Percentiles rank a stretch among this genome's conserved stretches.
Evolutionary conservation across 1,140 invertebrate genomes (phyloP).

Genomic region (Mycetomoellerius zeteki): DNA sequence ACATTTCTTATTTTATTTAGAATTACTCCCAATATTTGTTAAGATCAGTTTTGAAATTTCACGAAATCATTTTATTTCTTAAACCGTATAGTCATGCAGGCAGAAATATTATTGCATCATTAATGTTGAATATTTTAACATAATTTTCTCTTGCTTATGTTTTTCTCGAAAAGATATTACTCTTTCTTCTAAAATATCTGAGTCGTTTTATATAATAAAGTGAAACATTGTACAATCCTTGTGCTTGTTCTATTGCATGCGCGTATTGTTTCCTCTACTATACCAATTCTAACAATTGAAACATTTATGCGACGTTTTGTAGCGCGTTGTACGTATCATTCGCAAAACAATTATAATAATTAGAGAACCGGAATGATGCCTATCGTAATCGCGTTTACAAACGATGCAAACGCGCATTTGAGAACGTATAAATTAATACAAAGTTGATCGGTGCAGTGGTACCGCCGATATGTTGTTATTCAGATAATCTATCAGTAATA

Average conservation of each 20-base stretch:
- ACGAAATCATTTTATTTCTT: neutral
- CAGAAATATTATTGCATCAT: neutral
- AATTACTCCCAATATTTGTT: neutral
- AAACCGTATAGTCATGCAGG: neutral
- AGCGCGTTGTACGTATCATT: neutral
- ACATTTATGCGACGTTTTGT: neutral
- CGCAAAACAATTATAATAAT: conserved; percentile 19
- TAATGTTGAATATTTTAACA: neutral
- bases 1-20: neutral
- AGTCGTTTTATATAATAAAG: too few species aligned
- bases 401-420: neutral
- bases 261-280: too few species aligned
- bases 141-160: too few species aligned
- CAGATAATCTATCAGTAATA: conserved; percentile 33
- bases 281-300: too few species aligned
- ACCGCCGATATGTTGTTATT: conserved; percentile 24
- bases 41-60: neutral
- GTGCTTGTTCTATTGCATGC: too few species aligned
- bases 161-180: too few species aligned
- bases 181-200: too few species aligned
- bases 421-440: conserved; percentile 17
- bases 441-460: neutral
- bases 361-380: neutral
- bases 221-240: too few species aligned
- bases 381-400: neutral